Percentiles rank a stretch among this genome's conserved stretches.
phyloP scores from a whole-genome alignment of 2,113 vertebrate genomes.

The Campylomormyrus tamandua region DNA sequence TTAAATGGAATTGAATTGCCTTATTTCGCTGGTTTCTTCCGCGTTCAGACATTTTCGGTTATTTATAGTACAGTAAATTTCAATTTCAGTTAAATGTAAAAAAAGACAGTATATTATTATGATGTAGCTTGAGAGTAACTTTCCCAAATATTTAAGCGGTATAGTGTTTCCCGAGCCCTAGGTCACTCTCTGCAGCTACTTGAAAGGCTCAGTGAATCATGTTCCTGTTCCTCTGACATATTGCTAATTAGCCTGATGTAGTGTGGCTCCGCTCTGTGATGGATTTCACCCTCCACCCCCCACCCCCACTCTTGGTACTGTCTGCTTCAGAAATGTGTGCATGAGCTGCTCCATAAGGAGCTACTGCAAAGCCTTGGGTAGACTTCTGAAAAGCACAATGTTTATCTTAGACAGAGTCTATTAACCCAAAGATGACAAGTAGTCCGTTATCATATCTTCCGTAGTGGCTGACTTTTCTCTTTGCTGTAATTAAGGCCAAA shows the following conservation, averaged over 20 bases:
- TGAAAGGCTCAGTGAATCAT: not conserved
- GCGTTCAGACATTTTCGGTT: not conserved
- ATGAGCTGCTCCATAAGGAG: not conserved
- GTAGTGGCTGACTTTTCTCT: not conserved
- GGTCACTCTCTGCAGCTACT: not conserved
- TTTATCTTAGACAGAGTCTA: slow-evolving; percentile 3
- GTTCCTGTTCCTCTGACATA: not conserved
- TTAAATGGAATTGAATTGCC: not conserved
- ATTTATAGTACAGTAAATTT: not conserved
- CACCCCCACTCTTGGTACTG: not conserved
- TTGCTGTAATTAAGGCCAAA: not conserved
- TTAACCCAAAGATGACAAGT: not conserved
- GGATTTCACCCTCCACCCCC: not conserved
- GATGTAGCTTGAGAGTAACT: not conserved
- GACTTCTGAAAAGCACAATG: not conserved
- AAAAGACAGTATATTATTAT: not conserved
- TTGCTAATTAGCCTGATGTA: not conserved
- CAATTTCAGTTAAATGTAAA: not conserved
- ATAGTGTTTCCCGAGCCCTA: not conserved
- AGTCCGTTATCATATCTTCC: slow-evolving; percentile 1
- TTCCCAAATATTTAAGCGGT: not conserved
- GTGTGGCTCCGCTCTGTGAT: not conserved
- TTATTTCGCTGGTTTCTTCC: not conserved
- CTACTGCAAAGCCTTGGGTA: not conserved
- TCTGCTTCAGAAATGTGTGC: not conserved